Percentiles rank a stretch among this genome's conserved stretches.
Conservation (phyloP, 2,113 vertebrate species). For the Rhinolophus ferrumequinum region DNA sequence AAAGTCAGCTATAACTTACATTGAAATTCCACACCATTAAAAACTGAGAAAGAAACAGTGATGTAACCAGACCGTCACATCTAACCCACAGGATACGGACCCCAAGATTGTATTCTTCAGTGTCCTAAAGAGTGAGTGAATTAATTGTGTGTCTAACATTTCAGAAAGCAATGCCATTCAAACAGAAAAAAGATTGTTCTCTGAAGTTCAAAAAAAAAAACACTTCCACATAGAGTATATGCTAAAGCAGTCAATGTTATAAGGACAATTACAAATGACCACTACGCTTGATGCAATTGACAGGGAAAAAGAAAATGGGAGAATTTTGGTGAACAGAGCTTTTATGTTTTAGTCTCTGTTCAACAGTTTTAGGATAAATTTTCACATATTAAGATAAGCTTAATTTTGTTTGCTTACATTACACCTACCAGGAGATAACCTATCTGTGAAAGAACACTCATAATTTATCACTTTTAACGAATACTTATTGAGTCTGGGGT, state of each 20-base stretch:
- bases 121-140: neutral
- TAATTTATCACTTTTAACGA: neutral
- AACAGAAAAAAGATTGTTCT: conserved; percentile 6
- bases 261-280: neutral
- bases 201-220: neutral
- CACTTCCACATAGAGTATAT: neutral
- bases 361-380: neutral
- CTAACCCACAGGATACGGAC: neutral
- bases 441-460: neutral
- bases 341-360: neutral
- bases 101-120: neutral
- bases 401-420: neutral
- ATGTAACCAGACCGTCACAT: neutral
- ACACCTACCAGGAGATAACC: neutral
- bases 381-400: neutral
- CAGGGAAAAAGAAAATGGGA: conserved; percentile 16
- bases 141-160: neutral
- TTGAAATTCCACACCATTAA: neutral
- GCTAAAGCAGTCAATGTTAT: neutral
- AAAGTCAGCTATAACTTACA: conserved; percentile 52
- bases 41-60: neutral
- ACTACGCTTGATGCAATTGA: neutral
- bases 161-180: neutral
- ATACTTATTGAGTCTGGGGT: neutral
- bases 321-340: neutral